Percentiles rank a stretch among this genome's conserved stretches.
Conservation (phyloP, 2,797 vertebrate genomes). For the Sphaeramia orbicularis region DNA sequence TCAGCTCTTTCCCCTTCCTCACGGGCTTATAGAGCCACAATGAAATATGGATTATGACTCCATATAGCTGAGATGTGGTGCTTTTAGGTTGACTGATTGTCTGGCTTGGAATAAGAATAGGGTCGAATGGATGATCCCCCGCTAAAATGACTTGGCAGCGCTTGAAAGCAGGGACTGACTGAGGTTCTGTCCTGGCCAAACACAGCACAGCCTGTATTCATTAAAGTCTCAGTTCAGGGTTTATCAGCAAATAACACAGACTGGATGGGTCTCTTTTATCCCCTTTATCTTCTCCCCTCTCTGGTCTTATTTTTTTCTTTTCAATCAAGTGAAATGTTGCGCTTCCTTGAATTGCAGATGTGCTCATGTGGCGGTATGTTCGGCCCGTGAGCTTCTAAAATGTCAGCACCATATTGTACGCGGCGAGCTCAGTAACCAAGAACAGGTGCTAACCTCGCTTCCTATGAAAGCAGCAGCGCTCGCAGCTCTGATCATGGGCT, state of each 20-base stretch:
- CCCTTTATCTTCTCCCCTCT: conserved; percentile 49
- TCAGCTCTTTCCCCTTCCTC: conserved; percentile 17
- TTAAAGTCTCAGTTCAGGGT: conserved; percentile 70
- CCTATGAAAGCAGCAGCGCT: conserved; percentile 16
- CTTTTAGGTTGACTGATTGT: conserved; percentile 68
- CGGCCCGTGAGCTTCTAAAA: conserved; percentile 39
- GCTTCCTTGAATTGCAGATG: conserved; percentile 61
- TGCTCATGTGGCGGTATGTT: conserved; percentile 34
- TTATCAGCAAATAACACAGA: conserved; percentile 71
- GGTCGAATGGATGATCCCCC: conserved; percentile 71
- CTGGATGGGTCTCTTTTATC: conserved; percentile 48
- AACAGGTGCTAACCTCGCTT: conserved; percentile 61
- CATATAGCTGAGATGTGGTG: conserved; percentile 55
- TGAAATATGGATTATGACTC: conserved; percentile 70
- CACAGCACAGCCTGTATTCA: conserved; percentile 69
- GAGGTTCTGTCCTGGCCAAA: conserved; percentile 66
- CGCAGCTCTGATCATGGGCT: conserved; percentile 20
- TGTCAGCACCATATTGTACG: conserved; percentile 25
- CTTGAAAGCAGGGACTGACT: conserved; percentile 73
- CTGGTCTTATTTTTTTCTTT: conserved; percentile 31
- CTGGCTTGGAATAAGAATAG: conserved; percentile 68
- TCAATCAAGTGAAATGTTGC: conserved; percentile 50
- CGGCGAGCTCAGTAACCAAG: conserved; percentile 52
- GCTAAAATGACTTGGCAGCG: conserved; percentile 81
- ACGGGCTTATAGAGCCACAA: conserved; percentile 32